Base-by-base conservation (phyloP, 1,140 invertebrate genomes). In the Drosophila lowei region DNA sequence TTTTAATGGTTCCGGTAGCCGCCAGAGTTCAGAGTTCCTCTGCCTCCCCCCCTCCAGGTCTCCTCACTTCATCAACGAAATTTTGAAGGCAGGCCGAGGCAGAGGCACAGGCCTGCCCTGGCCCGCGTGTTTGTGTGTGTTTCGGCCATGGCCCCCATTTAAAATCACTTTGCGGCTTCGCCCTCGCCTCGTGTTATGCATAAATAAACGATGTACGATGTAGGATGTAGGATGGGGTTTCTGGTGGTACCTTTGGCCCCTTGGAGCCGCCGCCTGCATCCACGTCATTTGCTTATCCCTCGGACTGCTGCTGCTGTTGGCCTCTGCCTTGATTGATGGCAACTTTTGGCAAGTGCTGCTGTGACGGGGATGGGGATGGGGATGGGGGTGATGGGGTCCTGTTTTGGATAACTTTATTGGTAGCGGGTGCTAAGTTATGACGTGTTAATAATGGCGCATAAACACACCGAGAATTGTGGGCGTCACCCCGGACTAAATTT, bases 401-500 rank as follows among this genome's bases (percentile, higher is more conserved):
- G 52, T 44, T 73, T 53, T 23, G 48, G 38, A 60, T 44, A 61
- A 58, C 72, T 76, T 70, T 76, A 66, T 76, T 65, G 46, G 48
- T n/a, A 52, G 60, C 60, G 47, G 55, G 47, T 65, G 49, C 47
- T 57, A 73, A 80, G 71, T 80, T 80, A 80, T 80, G 77, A 80
- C 58, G 77, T 80, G 77, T 72, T 80, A 80, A 80, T 80, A 80
- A 80, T 79, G 77, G 61, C 71, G 76, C 77, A 78, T 78, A 66
- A 78, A 79, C 77, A 70, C 76, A 49, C 48, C 60, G 34, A 13
- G 43, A 77, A 47, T 53, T 77, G 68, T 72, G 74, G 74, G 66
- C 75, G 75, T 77, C 58, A 58, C 54, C 53, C 55, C 11, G 11
- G 41, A n/a, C 34, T 52, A 46, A 66, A 73, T 63, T 55, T 56